These are phyloP conservation scores for Mactra quadrangularis DNA, from an alignment of 1,140 invertebrate species.

Conservation along the genomic window DNA sequence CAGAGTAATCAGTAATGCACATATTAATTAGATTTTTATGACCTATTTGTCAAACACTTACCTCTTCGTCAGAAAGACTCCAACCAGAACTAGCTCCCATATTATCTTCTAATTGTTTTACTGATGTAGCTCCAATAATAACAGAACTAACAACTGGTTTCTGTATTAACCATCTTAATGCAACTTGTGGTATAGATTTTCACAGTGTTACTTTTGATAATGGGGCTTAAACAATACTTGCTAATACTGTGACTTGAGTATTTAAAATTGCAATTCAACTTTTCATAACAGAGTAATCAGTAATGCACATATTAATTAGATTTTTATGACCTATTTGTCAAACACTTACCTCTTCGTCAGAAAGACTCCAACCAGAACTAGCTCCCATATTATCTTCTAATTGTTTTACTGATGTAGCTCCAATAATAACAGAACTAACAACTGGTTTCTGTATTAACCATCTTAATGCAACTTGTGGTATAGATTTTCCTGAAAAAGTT, in stretches of 20 bases:
- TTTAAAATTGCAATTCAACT: no score
- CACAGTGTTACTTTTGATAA: no score
- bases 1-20: no score
- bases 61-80: constrained; percentile 73
- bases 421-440: constrained; percentile 80
- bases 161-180: constrained; percentile 80
- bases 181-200: constrained; percentile 75
- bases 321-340: no score
- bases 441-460: constrained; percentile 80
- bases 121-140: constrained; percentile 77
- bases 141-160: constrained; percentile 78
- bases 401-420: constrained; percentile 76
- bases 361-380: constrained; percentile 72
- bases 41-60: no score
- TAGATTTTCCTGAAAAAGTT: constrained; percentile 66
- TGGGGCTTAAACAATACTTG: no score
- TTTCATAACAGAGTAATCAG: no score
- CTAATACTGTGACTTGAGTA: no score
- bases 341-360: constrained; percentile 73
- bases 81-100: constrained; percentile 75
- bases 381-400: constrained; percentile 80
- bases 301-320: no score
- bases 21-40: no score
- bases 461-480: constrained; percentile 76
- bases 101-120: constrained; percentile 80